Evolutionary conservation across 2,888 invertebrate genomes (phyloP).

Genomic region (Heliconius ismenius): DNA sequence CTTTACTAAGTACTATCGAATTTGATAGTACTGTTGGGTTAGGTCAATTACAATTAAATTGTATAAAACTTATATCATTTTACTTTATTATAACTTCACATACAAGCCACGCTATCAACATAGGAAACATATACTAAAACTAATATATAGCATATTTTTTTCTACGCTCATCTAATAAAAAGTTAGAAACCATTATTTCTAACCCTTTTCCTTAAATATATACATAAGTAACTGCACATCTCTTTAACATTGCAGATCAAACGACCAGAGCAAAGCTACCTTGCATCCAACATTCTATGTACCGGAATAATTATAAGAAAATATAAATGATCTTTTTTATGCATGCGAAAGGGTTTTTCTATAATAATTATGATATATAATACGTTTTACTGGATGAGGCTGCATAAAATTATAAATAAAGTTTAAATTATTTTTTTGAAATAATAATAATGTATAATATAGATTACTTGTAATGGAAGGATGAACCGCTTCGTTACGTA

Average conservation of each 20-base stretch:
- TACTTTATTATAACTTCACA: too few species aligned
- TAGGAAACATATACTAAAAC: too few species aligned
- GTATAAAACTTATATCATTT: too few species aligned
- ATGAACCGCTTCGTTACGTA: too few species aligned
- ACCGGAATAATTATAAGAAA: conserved; percentile 30
- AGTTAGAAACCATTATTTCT: conserved; percentile 20
- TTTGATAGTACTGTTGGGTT: too few species aligned
- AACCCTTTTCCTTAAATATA: conserved; percentile 35
- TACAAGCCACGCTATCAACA: too few species aligned
- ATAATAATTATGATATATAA: conserved; percentile 26
- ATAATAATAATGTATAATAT: too few species aligned
- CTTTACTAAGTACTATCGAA: too few species aligned
- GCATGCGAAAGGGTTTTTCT: conserved; percentile 19
- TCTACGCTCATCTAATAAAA: neutral
- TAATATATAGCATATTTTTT: neutral
- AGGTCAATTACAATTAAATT: too few species aligned
- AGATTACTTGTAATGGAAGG: too few species aligned
- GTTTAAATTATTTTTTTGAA: too few species aligned
- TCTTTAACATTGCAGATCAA: conserved; percentile 31
- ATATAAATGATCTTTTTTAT: conserved; percentile 28
- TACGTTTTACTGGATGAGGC: conserved; percentile 34
- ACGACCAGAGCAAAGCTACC: conserved; percentile 33
- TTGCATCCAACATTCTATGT: conserved; percentile 24
- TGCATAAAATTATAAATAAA: neutral
- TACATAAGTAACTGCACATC: conserved; percentile 21